Base-by-base conservation (phyloP, 1,140 invertebrate species). In the Drosophila arawakana region DNA sequence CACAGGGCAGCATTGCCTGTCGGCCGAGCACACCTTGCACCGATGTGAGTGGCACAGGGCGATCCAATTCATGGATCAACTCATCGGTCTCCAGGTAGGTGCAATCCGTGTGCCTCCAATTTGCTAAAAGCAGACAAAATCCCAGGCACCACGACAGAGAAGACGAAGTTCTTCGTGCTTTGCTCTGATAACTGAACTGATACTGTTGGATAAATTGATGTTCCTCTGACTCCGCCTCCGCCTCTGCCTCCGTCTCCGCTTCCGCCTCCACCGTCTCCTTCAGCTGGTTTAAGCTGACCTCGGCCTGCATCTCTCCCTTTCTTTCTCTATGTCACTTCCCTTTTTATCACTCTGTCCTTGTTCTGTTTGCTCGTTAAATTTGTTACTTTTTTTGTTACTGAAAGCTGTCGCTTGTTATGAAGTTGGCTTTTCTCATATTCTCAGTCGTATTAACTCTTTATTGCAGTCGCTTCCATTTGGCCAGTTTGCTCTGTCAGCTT, bases 11-110 rank as follows among this genome's bases (percentile, higher is more conserved):
- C 69, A 95, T 95, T 5, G 95, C 95, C 84, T 95, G 96, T 91
- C 96, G 95, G 8, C 95, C 95, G 57, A 96, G 93, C 7, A 97
- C 96, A 37, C 96, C 97, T 91, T 96, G 95, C 67, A 97, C 96
- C 76, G 96, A 94, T 60, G 95, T 95, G 84, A 96, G 95, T 11
- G 96, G 96, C 92, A 97, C 97, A 44, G 92, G 91, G 30, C 91
- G 80, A 60, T 92, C 91, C 61, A 92, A 74, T 60, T 92, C 92
- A 75, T 92, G 91, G 75, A 92, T 92, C n/a, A 92, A 89, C 62
- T 92, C 91, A 68, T 92, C 91, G 34, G 90, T 86, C 63, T 92
- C 91, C 25, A 91, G 76, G 67, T 92, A 92, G 3, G 86, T 76
- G 43, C 74, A 43, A 1, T 47, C 11, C 55, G 73, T 39, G 44